Percentiles rank a stretch among this genome's conserved stretches.
These are phyloP conservation scores for Campopleginae sp. DNA, from an alignment of 2,888 invertebrate genomes.

Conservation along the genomic window DNA sequence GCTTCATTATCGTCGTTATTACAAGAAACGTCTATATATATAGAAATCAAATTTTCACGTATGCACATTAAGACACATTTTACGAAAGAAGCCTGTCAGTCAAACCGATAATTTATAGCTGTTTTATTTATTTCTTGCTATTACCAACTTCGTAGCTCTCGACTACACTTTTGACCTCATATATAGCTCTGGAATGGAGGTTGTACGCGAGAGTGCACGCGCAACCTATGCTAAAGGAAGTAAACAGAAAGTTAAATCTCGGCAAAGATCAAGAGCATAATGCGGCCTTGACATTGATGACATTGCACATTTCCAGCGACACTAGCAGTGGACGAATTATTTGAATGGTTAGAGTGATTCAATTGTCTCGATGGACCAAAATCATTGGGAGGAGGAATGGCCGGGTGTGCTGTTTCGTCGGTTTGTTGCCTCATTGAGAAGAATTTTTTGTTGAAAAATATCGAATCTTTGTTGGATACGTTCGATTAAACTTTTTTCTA, in stretches of 20 bases:
- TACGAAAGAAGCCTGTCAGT: slow-evolving; percentile 53
- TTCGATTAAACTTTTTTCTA: no score
- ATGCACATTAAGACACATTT: slow-evolving; percentile 2
- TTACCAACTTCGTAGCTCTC: slow-evolving; percentile 57
- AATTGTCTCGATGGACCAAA: not conserved
- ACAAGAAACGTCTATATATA: slow-evolving; percentile 53
- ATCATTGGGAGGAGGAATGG: not conserved
- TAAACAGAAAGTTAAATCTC: slow-evolving; percentile 66
- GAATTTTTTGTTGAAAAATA: no score
- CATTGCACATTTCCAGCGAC: slow-evolving; percentile 4
- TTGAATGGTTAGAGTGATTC: not conserved
- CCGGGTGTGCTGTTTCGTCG: not conserved
- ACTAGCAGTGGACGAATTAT: not conserved
- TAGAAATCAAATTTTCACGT: slow-evolving; percentile 16
- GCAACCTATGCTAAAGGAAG: not conserved
- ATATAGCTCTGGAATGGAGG: slow-evolving; percentile 2
- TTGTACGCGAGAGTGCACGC: not conserved
- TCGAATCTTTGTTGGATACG: no score
- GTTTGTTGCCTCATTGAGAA: no score
- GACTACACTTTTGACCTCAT: slow-evolving; percentile 65
- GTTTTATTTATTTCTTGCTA: slow-evolving; percentile 32
- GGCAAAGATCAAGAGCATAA: slow-evolving; percentile 73
- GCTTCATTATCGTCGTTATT: slow-evolving; percentile 74
- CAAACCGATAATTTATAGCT: slow-evolving; percentile 72
- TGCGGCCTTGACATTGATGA: slow-evolving; percentile 74